Percentiles rank a stretch among this genome's conserved stretches.
Evolutionary conservation across 2,797 vertebrate genomes (phyloP).

Genomic region (Mus caroli): DNA sequence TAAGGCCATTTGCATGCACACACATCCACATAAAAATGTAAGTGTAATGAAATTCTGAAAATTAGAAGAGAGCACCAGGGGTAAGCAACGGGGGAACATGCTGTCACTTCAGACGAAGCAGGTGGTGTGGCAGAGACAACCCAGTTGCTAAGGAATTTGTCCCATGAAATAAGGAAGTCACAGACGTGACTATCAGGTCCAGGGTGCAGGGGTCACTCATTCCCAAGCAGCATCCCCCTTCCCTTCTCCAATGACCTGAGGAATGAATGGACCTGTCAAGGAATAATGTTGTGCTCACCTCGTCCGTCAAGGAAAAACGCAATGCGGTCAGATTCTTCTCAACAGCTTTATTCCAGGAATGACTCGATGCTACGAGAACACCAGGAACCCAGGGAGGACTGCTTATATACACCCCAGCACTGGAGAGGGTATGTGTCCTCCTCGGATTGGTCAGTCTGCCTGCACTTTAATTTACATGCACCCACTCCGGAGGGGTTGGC

Average conservation of each 20-base stretch:
- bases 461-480: too few species aligned
- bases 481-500: too few species aligned
- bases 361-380: too few species aligned
- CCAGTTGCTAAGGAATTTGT: background rate
- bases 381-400: too few species aligned
- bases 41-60: background rate
- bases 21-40: background rate
- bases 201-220: background rate
- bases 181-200: background rate
- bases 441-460: too few species aligned
- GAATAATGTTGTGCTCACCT: too few species aligned
- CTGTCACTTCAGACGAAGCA: background rate
- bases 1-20: background rate
- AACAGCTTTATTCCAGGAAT: too few species aligned
- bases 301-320: too few species aligned
- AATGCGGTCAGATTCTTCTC: too few species aligned
- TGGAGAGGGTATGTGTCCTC: too few species aligned
- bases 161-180: background rate
- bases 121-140: background rate
- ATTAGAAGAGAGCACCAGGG: too few species aligned
- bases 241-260: background rate
- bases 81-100: background rate
- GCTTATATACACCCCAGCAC: too few species aligned
- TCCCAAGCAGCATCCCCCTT: background rate
- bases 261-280: background rate